Evolutionary conservation across 2,888 invertebrate genomes (phyloP), one percentile per base, ranked within the genome.

Genomic region (Xestobium rufovillosum): DNA sequence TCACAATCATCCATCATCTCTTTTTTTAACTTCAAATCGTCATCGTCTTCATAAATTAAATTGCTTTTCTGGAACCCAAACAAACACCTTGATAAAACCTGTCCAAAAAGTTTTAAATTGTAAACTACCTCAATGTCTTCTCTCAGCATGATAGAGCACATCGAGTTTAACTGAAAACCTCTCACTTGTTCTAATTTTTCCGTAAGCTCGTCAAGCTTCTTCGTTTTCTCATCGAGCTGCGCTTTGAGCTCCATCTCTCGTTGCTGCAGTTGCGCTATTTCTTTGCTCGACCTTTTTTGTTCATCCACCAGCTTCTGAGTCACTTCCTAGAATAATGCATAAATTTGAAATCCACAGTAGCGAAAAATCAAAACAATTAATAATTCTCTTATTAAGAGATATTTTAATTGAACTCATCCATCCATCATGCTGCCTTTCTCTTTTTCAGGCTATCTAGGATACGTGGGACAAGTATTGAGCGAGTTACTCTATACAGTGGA

Each of bases 241-340:
- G 39, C 30, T 38, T 49, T 44, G 13, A 52, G 37, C 27, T 53
- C 54, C 16, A 53, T 56, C 36, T 61, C 53, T 38, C 63, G 60
- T 40, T 65, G 66, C 38, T 73, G 58, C 48, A 73, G 68, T 46
- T 71, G 68, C 39, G 65, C 65, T 45, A 67, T 61, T 28, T 70
- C 63, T 13, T 65, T 61, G 38, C 70, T 66, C 26, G 70, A 64
- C 47, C 70, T 68, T 43, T 67, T 67, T 43, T 72, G 67, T 58
- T 72, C 70, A 36, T 71, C 70, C 41, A 70, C 69, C 41, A 77
- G 57, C 47, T 68, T 70, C 43, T 70, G 67, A 17, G 68, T 57
- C 36, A 72, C 63, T 46, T 73, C 73, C 59, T 69, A 46, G 29
- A 56, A 49, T 31, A 33, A 37, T 29, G 11, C n/a, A 25, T 19